These are phyloP conservation scores for Saxidomus purpurata DNA, from an alignment of 1,140 invertebrate genomes.

Conservation along the genomic window DNA sequence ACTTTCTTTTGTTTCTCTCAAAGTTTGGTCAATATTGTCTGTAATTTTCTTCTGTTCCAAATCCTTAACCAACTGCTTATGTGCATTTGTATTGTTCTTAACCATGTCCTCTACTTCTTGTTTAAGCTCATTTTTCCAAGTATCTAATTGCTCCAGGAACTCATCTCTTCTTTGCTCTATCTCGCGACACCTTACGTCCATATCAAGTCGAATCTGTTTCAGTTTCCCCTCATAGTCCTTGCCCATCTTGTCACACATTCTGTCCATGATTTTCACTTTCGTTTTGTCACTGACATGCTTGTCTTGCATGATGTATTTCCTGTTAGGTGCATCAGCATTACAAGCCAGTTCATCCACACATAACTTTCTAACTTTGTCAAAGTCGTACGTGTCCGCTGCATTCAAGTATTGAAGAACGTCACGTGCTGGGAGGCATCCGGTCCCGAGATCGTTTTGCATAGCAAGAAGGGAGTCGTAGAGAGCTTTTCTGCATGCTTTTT, in stretches of 20 bases:
- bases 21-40: neutral
- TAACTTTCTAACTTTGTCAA: neutral
- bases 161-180: slow-evolving; percentile 11
- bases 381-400: neutral
- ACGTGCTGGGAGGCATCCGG: neutral
- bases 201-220: neutral
- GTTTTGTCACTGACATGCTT: slow-evolving; percentile 10
- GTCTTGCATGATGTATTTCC: neutral
- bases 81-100: neutral
- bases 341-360: slow-evolving; percentile 1
- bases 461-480: neutral
- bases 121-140: slow-evolving; percentile 2
- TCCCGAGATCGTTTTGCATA: neutral
- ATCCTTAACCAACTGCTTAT: neutral
- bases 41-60: neutral
- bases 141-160: neutral
- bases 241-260: neutral
- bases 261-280: neutral
- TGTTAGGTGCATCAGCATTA: neutral
- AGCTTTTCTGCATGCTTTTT: neutral
- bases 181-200: neutral
- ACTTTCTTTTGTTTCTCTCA: neutral
- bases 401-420: neutral
- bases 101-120: slow-evolving; percentile 5
- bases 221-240: neutral